Base-by-base conservation (phyloP, 2,888 invertebrate species). In the Volucella zonaria region DNA sequence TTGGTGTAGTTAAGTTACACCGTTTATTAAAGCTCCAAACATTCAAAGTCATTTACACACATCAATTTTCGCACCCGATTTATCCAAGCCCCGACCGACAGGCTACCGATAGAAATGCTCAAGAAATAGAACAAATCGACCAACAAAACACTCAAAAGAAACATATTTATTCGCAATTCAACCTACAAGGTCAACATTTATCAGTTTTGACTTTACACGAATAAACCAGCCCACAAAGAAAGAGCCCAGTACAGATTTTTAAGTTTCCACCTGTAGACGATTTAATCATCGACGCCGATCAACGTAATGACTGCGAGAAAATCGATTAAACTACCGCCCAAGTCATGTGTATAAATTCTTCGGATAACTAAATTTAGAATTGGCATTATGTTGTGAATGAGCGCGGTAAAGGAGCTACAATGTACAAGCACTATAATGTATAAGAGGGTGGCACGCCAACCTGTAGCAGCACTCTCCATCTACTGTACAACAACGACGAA, bases 321-420 rank as follows among this genome's bases (percentile, higher is more conserved):
- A 83, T 83, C 82, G 79, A 83, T 79, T 70, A n/a, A 52, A 71
- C 66, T 11, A 43, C 66, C 70, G 42, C 56, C 38, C 10, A 52
- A 73, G 23, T 67, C 67, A 77, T 64, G 77, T 56, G 51, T 40
- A 42, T 1, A 61, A 67, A 82, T 78, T 77, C 8, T 43, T 78
- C 15, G 14, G 61, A 66, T 11, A 54, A 40, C 70, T 58, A 51
- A 75, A 54, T 80, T 80, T 83, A 80, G 31, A 70, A 66, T 56
- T 23, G 58, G 15, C 58, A 40, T 38, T 23, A n/a, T 31, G 40
- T 40, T 40, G 38, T 64, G 18, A 1, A n/a, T 40, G 8, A n/a
- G 38, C 4, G 47, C 11, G 1, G 42, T 31, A 31, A 3, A 31
- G 45, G 15, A 9, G n/a, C n/a, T 10, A 10, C 43, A 4, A 40